Evolutionary conservation across 2,113 vertebrate species (phyloP).

Genomic region (Hippocampus barbouri): DNA sequence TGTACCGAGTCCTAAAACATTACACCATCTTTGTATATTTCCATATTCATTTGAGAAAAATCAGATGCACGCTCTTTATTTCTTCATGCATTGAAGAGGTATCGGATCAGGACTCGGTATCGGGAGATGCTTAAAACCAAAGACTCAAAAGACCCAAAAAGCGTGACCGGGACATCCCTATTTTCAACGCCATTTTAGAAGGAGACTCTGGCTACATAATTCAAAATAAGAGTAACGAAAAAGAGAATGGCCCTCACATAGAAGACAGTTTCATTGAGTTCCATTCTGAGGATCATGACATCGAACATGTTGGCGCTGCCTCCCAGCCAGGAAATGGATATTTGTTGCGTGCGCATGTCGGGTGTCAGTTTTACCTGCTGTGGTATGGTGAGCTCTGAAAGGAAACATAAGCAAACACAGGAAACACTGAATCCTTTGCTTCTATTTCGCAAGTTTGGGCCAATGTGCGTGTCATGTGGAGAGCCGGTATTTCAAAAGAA

Average conservation of each 20-base stretch:
- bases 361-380: conserved; percentile 49
- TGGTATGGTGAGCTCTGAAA: conserved; percentile 52
- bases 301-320: conserved; percentile 57
- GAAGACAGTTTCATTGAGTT: conserved; percentile 60
- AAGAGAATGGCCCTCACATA: conserved; percentile 51
- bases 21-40: too few species aligned
- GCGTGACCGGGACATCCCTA: too few species aligned
- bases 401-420: neutral
- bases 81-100: too few species aligned
- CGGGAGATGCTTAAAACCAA: too few species aligned
- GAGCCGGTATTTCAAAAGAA: neutral
- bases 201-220: neutral
- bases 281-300: conserved; percentile 66
- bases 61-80: too few species aligned
- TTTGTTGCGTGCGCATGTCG: conserved; percentile 34
- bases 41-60: too few species aligned
- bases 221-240: neutral
- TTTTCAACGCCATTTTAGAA: too few species aligned
- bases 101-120: too few species aligned
- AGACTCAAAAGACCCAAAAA: neutral
- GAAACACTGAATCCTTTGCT: neutral
- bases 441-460: too few species aligned
- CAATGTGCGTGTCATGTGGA: neutral
- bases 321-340: conserved; percentile 67
- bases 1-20: conserved; percentile 50